phyloP scores from a whole-genome alignment of 2,797 vertebrate species.

The Sebastes hopkinsi region DNA sequence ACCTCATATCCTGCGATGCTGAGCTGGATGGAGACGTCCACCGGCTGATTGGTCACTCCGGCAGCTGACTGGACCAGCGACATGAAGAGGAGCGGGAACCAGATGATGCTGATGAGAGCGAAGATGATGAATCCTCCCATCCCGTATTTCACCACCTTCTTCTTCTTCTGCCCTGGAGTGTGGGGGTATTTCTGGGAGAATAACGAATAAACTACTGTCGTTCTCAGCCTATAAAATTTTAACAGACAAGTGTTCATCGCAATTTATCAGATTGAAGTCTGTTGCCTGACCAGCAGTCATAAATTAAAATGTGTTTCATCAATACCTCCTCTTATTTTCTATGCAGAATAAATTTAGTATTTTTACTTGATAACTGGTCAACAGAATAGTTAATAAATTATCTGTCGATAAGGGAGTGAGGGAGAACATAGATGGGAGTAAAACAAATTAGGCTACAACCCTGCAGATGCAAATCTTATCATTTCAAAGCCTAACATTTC shows the following conservation, averaged over 20 bases:
- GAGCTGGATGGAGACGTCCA: conserved; percentile 82
- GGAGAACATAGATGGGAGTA: background rate
- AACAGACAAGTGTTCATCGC: background rate
- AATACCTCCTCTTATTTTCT: background rate
- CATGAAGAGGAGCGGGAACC: conserved; percentile 87
- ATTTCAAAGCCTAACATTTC: background rate
- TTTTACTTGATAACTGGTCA: background rate
- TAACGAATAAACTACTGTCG: background rate
- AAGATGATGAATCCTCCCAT: conserved; percentile 84
- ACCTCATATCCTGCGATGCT: conserved; percentile 83
- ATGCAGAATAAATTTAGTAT: background rate
- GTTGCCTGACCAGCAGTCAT: background rate
- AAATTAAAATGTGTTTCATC: background rate
- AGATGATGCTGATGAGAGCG: conserved; percentile 76
- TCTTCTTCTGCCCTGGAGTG: conserved; percentile 84
- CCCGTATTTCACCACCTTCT: conserved; percentile 82
- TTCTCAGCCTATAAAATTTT: background rate
- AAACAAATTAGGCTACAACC: background rate
- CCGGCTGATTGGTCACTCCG: conserved; percentile 80
- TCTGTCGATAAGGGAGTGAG: background rate
- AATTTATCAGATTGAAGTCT: background rate
- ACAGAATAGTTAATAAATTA: background rate
- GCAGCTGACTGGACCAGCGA: conserved; percentile 83
- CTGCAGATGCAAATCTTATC: background rate
- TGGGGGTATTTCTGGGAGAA: conserved; percentile 84